Evolutionary conservation across 1,140 invertebrate species (phyloP).

Genomic region (Odontomachus brunneus): DNA sequence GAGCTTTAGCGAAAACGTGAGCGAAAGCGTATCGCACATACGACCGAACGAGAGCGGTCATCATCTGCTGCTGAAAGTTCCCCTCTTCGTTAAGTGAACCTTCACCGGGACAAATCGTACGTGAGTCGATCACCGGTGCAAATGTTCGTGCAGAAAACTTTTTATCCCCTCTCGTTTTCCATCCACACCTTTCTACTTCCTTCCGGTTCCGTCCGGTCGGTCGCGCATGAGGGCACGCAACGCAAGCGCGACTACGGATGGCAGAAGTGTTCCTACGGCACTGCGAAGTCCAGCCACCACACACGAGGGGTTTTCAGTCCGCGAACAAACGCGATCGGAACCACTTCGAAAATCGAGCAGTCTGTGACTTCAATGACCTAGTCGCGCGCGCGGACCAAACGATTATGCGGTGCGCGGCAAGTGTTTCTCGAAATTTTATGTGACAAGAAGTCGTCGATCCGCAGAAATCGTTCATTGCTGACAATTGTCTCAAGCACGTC

Average conservation of each 20-base stretch:
- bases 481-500: neutral
- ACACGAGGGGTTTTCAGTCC: slow-evolving; percentile 65
- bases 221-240: slow-evolving; percentile 79
- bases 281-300: slow-evolving; percentile 53
- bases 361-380: neutral
- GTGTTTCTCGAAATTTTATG: neutral
- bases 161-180: slow-evolving; percentile 71
- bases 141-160: slow-evolving; percentile 45
- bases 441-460: neutral
- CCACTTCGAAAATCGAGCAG: slow-evolving; percentile 39
- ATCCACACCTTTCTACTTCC: slow-evolving; percentile 81
- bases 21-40: neutral
- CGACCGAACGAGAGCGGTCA: neutral
- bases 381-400: neutral
- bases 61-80: slow-evolving; percentile 2
- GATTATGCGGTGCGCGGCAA: slow-evolving; percentile 24
- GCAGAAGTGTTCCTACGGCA: slow-evolving; percentile 56
- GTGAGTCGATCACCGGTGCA: slow-evolving; percentile 40
- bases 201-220: slow-evolving; percentile 83
- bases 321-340: slow-evolving; percentile 66
- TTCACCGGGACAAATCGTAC: slow-evolving; percentile 30
- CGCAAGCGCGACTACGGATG: slow-evolving; percentile 68
- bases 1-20: neutral
- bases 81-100: slow-evolving; percentile 8
- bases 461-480: neutral